Base-by-base conservation (phyloP, 2,888 invertebrate genomes). In the Plebejus melissa region DNA sequence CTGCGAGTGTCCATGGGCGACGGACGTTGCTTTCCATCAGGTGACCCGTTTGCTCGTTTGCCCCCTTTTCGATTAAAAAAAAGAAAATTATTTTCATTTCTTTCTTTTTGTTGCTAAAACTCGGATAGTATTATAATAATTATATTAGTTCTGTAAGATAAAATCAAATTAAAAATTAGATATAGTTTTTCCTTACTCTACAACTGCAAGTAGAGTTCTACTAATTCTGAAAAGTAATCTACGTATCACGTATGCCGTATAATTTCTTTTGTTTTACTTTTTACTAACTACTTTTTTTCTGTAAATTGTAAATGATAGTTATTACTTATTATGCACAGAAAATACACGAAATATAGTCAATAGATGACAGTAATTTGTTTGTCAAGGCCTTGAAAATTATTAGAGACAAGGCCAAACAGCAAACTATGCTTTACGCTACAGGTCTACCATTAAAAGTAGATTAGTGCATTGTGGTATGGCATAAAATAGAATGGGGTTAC, bases 391-490 rank as follows among this genome's bases (percentile, higher is more conserved):
- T 72, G 54, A 72, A 50, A 16, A 6, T 54, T 72, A 54, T 72
- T 72, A 72, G 54, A 54, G 3, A 32, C 32, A 32, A 72, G 72
- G 72, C 6, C 72, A 72, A 72, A 72, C 72, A 54, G 2, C 72
- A 72, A 72, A 72, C 72, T 16, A 28, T 13, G 16, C 16, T 72
- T 72, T 54, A 11, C 36, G 22, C 28, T 4, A 41, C 3, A 41
- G 46, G 54, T 50, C 50, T 50, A 50, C 46, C 72, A 72, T 72
- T 72, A 72, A 54, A 72, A 54, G 13, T 72, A 72, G 72, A 72
- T 72, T 72, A 72, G 28, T 72, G 71, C 32, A 32, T 65, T 65
- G 65, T 65, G 32, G 13, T 36, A 9, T 65, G 65, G 65, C 28
- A 60, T 11, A 65, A 65, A 65, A 65, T 32, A 65, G 32, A 65